Percentiles rank a stretch among this genome's conserved stretches.
Conservation (phyloP, 2,797 vertebrate species). For the Catamblyrhynchus diadema region DNA sequence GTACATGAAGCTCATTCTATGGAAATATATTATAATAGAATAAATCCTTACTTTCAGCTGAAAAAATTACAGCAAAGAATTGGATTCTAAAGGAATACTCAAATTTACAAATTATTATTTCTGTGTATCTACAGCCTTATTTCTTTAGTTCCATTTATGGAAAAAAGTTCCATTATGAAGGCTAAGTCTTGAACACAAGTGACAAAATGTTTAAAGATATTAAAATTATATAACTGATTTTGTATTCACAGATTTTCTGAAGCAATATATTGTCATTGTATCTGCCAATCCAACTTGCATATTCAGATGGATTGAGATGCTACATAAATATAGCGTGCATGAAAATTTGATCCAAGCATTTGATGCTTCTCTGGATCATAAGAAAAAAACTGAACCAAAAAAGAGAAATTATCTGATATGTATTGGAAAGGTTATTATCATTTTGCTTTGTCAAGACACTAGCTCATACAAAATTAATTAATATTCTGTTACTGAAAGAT, state of each 20-base stretch:
- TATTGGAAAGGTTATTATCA: not conserved
- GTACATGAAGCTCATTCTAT: not conserved
- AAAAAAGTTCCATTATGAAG: not conserved
- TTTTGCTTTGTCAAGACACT: not conserved
- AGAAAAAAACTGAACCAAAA: not conserved
- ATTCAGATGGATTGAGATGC: not conserved
- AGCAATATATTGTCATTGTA: not conserved
- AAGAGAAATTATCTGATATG: not conserved
- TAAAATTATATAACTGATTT: not conserved
- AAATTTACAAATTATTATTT: not conserved
- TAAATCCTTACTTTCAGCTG: not conserved
- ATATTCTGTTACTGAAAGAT: conserved; percentile 1
- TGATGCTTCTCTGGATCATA: not conserved
- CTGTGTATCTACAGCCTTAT: not conserved
- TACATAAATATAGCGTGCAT: not conserved
- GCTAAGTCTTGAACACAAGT: not conserved
- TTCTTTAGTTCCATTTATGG: not conserved
- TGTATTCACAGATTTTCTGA: not conserved
- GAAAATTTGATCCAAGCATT: not conserved
- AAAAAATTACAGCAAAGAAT: not conserved
- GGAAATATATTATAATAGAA: not conserved
- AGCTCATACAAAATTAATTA: conserved; percentile 17
- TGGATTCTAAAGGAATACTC: not conserved
- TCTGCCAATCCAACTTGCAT: not conserved
- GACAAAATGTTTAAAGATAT: not conserved